Percentiles rank a stretch among this genome's conserved stretches.
phyloP scores from a whole-genome alignment of 2,113 vertebrate species.

The Calyptommatus sinebrachiatus region DNA sequence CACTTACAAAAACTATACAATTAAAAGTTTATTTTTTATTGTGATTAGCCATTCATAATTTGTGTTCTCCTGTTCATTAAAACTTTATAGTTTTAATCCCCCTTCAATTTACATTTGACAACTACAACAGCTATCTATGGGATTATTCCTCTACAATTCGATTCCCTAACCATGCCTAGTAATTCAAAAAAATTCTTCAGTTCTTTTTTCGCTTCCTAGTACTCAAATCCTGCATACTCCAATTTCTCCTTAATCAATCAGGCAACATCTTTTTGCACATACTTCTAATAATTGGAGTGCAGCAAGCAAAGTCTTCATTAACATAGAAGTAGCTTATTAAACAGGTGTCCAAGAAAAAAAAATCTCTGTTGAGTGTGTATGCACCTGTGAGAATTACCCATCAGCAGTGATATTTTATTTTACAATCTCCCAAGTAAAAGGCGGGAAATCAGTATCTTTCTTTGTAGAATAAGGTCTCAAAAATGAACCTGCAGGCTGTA shows the following conservation, averaged over 20 bases:
- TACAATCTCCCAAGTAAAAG: conserved; percentile 4
- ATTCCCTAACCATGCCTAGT: background rate
- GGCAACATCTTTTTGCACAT: background rate
- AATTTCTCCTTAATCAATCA: background rate
- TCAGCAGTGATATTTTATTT: conserved; percentile 1
- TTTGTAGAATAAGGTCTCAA: conserved; percentile 5
- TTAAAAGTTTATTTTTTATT: background rate
- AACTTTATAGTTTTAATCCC: background rate
- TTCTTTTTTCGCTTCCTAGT: background rate
- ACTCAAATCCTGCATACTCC: background rate
- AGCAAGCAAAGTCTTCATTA: background rate
- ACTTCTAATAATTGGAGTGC: background rate
- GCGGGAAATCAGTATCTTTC: conserved; percentile 1
- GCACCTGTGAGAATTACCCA: background rate
- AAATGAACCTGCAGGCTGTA: conserved; percentile 2
- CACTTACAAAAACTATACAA: background rate
- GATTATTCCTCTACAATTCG: background rate
- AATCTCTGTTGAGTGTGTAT: background rate
- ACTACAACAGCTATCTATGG: background rate
- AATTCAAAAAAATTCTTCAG: background rate
- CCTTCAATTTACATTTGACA: background rate
- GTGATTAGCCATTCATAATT: background rate
- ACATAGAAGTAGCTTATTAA: background rate
- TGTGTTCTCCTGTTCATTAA: background rate
- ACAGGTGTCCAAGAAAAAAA: background rate